A percentile compares a stretch with the other conserved stretches of the same genome.
These are phyloP conservation scores for Lateolabrax maculatus DNA, from an alignment of 2,797 vertebrate genomes.

Conservation along the genomic window DNA sequence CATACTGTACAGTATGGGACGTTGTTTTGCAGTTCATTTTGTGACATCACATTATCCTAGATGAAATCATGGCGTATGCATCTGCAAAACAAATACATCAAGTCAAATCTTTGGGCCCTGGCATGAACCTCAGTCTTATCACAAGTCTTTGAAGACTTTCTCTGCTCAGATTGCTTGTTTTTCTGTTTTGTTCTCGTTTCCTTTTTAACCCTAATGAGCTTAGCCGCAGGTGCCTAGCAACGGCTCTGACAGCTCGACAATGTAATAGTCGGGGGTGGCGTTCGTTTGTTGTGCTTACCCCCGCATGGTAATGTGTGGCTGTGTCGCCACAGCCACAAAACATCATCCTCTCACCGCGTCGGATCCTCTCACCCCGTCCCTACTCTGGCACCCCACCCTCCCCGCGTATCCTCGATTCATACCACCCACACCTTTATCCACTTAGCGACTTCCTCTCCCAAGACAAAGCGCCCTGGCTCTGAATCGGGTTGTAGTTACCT, in stretches of 20 bases:
- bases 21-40: neutral
- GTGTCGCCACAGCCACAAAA: constrained; percentile 47
- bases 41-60: constrained; percentile 2
- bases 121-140: constrained; percentile 41
- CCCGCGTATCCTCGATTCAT: constrained; percentile 32
- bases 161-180: constrained; percentile 38
- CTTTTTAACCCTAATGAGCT: constrained; percentile 79
- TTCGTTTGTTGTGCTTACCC: constrained; percentile 69
- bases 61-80: neutral
- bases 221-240: constrained; percentile 76
- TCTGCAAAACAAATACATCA: neutral
- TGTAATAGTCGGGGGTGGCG: constrained; percentile 65
- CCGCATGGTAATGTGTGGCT: constrained; percentile 64
- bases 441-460: constrained; percentile 57
- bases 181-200: constrained; percentile 57
- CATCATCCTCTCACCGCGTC: constrained; percentile 38
- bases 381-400: neutral
- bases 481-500: constrained; percentile 49
- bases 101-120: constrained; percentile 14
- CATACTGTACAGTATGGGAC: constrained; percentile 18
- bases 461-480: constrained; percentile 55
- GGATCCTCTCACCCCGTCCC: constrained; percentile 37
- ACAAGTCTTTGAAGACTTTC: constrained; percentile 29
- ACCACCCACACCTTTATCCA: constrained; percentile 65
- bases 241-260: constrained; percentile 69